Percentiles rank a stretch among this genome's conserved stretches.
Evolutionary conservation across 2,888 invertebrate species (phyloP).

Genomic region (Zootermopsis nevadensis): DNA sequence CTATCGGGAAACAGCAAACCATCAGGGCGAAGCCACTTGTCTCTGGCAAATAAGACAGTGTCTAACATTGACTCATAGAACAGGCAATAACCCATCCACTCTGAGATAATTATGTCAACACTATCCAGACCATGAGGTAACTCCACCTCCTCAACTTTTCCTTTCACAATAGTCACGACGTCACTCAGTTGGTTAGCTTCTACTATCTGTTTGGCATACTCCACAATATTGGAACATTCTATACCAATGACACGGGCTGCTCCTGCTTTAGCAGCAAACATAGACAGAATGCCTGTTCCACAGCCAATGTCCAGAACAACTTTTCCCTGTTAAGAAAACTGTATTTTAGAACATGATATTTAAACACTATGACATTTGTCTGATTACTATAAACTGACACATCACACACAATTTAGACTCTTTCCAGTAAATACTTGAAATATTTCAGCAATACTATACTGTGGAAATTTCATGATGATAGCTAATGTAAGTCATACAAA

Average conservation of each 20-base stretch:
- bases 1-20: conserved; percentile 81
- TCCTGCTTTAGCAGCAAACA: conserved; percentile 99
- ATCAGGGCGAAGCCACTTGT: conserved; percentile 94
- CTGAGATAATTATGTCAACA: conserved; percentile 92
- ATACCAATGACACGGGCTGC: conserved; percentile 95
- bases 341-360: too few species aligned
- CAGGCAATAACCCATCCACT: conserved; percentile 88
- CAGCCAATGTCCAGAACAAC: conserved; percentile 97
- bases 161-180: conserved; percentile 86
- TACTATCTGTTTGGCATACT: conserved; percentile 95
- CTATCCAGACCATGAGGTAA: conserved; percentile 89
- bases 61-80: conserved; percentile 99
- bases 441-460: too few species aligned
- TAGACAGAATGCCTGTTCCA: conserved; percentile 98
- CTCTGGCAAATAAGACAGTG: conserved; percentile 97
- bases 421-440: too few species aligned
- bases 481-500: conserved; percentile 50
- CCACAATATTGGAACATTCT: conserved; percentile 98
- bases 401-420: too few species aligned
- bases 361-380: too few species aligned
- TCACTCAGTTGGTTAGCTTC: conserved; percentile 84
- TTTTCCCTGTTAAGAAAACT: conserved; percentile 66
- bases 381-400: too few species aligned
- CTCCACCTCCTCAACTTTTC: conserved; percentile 90
- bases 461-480: background rate